Conservation (phyloP, 2,888 invertebrate genomes). For the Oscheius myriophilus region DNA sequence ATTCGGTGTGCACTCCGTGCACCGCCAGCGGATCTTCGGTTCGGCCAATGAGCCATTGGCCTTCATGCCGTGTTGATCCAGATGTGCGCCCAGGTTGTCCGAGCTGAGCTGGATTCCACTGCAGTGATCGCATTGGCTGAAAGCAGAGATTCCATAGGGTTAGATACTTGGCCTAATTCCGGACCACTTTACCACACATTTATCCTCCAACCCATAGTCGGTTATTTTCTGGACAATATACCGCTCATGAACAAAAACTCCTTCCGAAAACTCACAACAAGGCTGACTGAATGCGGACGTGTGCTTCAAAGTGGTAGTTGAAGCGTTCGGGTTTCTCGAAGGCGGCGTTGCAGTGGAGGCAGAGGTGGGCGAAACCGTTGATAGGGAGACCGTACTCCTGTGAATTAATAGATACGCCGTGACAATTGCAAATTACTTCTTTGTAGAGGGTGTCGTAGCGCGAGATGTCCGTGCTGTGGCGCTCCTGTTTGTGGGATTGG, state of each 20-base stretch:
- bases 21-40: not conserved
- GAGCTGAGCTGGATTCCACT: constrained; percentile 2
- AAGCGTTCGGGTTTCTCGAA: constrained; percentile 10
- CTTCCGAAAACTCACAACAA: no score
- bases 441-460: not conserved
- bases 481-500: not conserved
- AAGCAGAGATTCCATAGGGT: not conserved
- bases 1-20: not conserved
- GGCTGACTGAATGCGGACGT: not conserved
- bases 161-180: no score
- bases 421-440: not conserved
- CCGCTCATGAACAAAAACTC: no score
- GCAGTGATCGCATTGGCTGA: constrained; percentile 5
- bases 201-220: no score
- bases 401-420: not conserved
- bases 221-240: no score
- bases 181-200: no score
- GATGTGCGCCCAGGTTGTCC: not conserved
- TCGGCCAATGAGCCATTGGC: not conserved
- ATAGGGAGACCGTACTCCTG: constrained; percentile 12
- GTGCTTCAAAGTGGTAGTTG: not conserved
- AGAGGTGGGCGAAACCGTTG: not conserved
- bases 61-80: not conserved
- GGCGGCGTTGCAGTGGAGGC: not conserved
- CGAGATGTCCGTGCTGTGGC: not conserved